These are phyloP conservation scores for Rhodeus uyekii DNA, from an alignment of 2,797 vertebrate species.

Conservation along the genomic window DNA sequence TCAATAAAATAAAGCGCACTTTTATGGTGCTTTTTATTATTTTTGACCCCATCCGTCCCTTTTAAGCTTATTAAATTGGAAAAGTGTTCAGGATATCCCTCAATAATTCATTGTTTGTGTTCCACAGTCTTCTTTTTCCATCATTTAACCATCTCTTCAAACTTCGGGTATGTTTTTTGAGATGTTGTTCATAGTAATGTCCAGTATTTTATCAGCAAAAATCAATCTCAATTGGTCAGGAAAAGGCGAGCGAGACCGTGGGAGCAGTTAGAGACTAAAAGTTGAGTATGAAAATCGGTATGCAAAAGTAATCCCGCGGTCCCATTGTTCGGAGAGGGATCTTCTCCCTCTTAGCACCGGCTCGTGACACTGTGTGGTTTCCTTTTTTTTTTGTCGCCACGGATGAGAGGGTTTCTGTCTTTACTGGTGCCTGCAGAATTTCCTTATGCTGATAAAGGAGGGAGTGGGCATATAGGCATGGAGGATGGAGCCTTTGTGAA, in stretches of 20 bases:
- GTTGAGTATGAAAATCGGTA: constrained; percentile 78
- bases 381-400: constrained; percentile 71
- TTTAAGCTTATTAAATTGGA: not conserved
- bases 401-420: constrained; percentile 68
- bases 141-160: not conserved
- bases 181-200: not conserved
- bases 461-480: constrained; percentile 61
- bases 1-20: not conserved
- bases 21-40: not conserved
- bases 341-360: constrained; percentile 64
- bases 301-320: constrained; percentile 71
- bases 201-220: not conserved
- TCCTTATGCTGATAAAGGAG: constrained; percentile 73
- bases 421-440: constrained; percentile 74
- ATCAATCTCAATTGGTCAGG: not conserved
- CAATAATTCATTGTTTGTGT: not conserved
- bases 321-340: constrained; percentile 67
- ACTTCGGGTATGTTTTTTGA: not conserved
- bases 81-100: not conserved
- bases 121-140: not conserved
- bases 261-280: constrained; percentile 72
- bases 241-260: not conserved
- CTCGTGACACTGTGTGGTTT: constrained; percentile 71
- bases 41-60: not conserved
- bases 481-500: constrained; percentile 52